A percentile compares a stretch with the other conserved stretches of the same genome.
Conservation (phyloP, 1,140 invertebrate genomes). For the Melanaphis sacchari region DNA sequence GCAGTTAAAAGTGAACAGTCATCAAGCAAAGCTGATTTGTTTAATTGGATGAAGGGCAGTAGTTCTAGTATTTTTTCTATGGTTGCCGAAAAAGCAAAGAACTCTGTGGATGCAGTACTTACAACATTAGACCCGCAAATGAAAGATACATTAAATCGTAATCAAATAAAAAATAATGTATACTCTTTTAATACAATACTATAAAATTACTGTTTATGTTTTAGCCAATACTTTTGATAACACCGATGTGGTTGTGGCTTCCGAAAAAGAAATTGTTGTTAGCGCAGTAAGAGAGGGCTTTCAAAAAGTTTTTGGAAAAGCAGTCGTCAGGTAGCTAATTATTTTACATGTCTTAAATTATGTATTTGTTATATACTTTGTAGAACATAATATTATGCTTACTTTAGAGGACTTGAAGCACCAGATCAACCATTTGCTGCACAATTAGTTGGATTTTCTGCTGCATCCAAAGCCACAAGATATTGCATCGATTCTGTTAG, state of each 20-base stretch:
- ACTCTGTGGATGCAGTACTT: conserved; percentile 83
- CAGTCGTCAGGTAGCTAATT: conserved; percentile 57
- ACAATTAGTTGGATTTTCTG: conserved; percentile 80
- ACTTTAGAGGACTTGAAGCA: conserved; percentile 68
- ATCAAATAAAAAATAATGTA: conserved; percentile 61
- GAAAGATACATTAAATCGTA: conserved; percentile 82
- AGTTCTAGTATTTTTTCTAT: conserved; percentile 66
- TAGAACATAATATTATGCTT: neutral
- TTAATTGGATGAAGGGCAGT: conserved; percentile 67
- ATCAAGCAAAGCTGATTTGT: conserved; percentile 62
- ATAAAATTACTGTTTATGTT: conserved; percentile 21
- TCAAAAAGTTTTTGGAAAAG: conserved; percentile 72
- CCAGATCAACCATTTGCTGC: conserved; percentile 69
- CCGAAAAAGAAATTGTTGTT: conserved; percentile 79
- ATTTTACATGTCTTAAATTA: neutral
- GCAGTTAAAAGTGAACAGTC: conserved; percentile 59
- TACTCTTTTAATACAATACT: neutral
- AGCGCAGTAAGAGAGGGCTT: conserved; percentile 83
- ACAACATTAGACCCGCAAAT: conserved; percentile 90
- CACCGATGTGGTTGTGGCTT: conserved; percentile 77
- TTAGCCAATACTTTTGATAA: conserved; percentile 65
- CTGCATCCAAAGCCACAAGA: conserved; percentile 75
- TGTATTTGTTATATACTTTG: neutral
- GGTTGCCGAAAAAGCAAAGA: conserved; percentile 83
- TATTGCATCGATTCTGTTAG: conserved; percentile 71